Base-by-base conservation (phyloP, 2,888 invertebrate species). In the Fragum fragum region DNA sequence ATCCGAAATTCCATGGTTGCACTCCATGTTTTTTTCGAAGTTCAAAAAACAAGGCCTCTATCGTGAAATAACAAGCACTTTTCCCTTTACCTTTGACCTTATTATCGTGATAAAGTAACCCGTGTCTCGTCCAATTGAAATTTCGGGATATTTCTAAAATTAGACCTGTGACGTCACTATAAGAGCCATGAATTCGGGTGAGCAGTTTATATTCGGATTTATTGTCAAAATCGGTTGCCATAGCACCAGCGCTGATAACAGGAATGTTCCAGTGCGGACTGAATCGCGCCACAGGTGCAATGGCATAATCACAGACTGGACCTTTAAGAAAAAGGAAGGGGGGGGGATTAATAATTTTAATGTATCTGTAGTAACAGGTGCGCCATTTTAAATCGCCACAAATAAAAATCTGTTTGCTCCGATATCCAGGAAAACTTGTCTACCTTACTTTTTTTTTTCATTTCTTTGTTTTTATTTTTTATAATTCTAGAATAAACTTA, bases 181-280 rank as follows among this genome's bases (percentile, higher is more conserved):
- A 93, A 1, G 91, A 81, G 2, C 91, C 92, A 55, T 87, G 81
- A 1, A 93, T 86, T 18, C 93, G 85, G 0, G 98, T 98, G 82
- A 98, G 95, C 0, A 97, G 97, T 23, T 96, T 96, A 94, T 96
- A 98, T 76, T 96, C 91, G 70, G 73, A 59, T 29, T 76, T 81
- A 71, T 92, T 91, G 57, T 92, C 83, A 72, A 94, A 94, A 7
- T 90, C 93, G 3, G 84, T 75, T 0, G 92, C 93, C 28, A 92
- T 76, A 1, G 92, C 94, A 0, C 93, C 94, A 1, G 92, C 90
- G 18, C 98, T 98, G 90, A 98, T 97, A 87, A 98, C 97, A 0
- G 98, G 98, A 0, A 97, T 97, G 93, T 98, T 97, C 98, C 98
- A 98, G 93, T 97, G 97, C 1, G 97, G 97, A 0, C 98, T 97